Base-by-base conservation (phyloP, 2,888 invertebrate genomes). In the Nasonia oneida region DNA sequence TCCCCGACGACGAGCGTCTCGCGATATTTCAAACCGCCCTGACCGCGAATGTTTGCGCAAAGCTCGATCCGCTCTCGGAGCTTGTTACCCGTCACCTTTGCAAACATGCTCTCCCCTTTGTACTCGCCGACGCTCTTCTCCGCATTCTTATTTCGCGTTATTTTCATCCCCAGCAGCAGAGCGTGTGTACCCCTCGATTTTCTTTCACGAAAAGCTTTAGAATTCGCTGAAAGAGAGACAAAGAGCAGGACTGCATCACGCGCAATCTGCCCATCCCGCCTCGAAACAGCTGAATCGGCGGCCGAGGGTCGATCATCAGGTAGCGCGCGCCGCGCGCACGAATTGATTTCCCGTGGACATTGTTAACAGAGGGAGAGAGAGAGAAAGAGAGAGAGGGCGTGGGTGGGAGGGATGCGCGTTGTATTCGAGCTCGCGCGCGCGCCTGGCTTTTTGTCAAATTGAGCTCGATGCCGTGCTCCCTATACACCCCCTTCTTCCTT, bases 321-420 rank as follows among this genome's bases (percentile, higher is more conserved):
- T 88, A 86, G 71, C 75, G 78, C 67, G 67, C 64, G 29, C 61
- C 29, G 61, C 67, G 67, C 67, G 67, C 78, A 64, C 67, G 82
- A 83, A 86, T 86, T 86, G 84, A 84, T 86, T 86, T 86, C 78
- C 81, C 70, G 81, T 81, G 82, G 79, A 79, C 81, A 80, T 82
- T 87, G 82, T 87, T 82, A 84, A 76, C 76, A 50, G 42, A 23
- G 73, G 33, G 29, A 23, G 29, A 29, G 29, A 29, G 29, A 29
- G 29, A 29, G 29, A 29, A 33, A 0, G 53, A 37, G 37, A n/a
- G 47, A 33, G 57, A 12, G 33, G 3, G 37, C 3, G 67, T 2
- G 67, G 14, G 33, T 8, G 67, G 33, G 67, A 14, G 23, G 29
- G 67, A 67, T 67, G 67, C 67, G 67, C 67, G 42, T 8, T 71